Percentiles rank a stretch among this genome's conserved stretches.
phyloP scores from a whole-genome alignment of 1,140 invertebrate species.

The Meteorus sp. region DNA sequence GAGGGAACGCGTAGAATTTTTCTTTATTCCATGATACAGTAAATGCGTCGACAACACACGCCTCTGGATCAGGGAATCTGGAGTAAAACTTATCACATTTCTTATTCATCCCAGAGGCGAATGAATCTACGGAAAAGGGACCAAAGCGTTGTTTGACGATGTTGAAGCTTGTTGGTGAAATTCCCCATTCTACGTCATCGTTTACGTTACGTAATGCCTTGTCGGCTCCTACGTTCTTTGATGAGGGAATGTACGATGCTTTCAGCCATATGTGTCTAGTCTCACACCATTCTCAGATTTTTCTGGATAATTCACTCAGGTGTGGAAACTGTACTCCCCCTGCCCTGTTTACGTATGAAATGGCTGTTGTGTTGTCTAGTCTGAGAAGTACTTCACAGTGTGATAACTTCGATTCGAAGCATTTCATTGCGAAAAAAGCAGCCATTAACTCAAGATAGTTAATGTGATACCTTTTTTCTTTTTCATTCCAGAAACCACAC shows the following conservation, averaged over 20 bases:
- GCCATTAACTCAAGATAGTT: slow-evolving; percentile 27
- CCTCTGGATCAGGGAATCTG: slow-evolving; percentile 18
- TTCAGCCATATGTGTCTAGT: slow-evolving; percentile 21
- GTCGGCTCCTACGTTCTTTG: slow-evolving; percentile 22
- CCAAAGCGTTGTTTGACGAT: slow-evolving; percentile 6
- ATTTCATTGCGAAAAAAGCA: slow-evolving; percentile 23
- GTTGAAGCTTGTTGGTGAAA: background rate
- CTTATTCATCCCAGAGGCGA: slow-evolving; percentile 22
- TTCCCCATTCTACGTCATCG: slow-evolving; percentile 24
- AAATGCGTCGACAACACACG: slow-evolving; percentile 20
- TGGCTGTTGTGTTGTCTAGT: slow-evolving; percentile 37
- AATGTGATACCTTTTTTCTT: background rate
- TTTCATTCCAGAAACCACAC: background rate
- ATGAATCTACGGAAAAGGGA: slow-evolving; percentile 14
- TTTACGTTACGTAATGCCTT: slow-evolving; percentile 16
- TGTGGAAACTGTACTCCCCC: slow-evolving; percentile 32
- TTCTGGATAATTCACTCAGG: slow-evolving; percentile 28
- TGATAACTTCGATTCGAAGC: slow-evolving; percentile 13
- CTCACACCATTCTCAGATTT: slow-evolving; percentile 36
- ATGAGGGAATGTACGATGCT: slow-evolving; percentile 24
- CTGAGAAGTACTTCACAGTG: slow-evolving; percentile 34
- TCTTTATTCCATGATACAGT: slow-evolving; percentile 12
- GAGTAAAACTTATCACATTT: slow-evolving; percentile 21
- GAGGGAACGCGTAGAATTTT: slow-evolving; percentile 17
- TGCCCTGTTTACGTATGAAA: slow-evolving; percentile 34